A percentile compares a stretch with the other conserved stretches of the same genome.
phyloP scores from a whole-genome alignment of 2,888 invertebrate genomes.

The Stenodema calcarata region DNA sequence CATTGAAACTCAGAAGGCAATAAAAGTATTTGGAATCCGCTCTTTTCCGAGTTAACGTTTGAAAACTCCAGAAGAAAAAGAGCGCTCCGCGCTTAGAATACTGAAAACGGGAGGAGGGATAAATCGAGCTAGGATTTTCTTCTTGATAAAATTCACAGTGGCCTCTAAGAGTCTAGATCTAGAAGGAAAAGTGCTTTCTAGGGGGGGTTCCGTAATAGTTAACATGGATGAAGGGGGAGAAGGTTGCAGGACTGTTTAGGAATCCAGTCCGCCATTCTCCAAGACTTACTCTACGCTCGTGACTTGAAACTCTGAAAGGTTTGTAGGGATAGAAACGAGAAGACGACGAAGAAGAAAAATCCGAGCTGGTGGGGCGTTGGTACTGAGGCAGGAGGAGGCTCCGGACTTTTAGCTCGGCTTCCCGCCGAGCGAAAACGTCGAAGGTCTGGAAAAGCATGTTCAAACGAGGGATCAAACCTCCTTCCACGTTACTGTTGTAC shows the following conservation, averaged over 20 bases:
- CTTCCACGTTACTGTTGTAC: not conserved
- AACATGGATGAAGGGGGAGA: not conserved
- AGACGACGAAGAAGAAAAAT: not conserved
- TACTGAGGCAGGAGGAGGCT: not conserved
- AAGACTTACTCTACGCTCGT: not conserved
- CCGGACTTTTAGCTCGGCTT: not conserved
- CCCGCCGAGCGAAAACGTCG: not conserved
- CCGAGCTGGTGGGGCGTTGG: not conserved
- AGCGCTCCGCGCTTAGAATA: not conserved
- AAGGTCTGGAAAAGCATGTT: not conserved
- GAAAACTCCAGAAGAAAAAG: not conserved
- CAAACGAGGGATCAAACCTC: not conserved
- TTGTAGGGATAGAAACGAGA: no score
- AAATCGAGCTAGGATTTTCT: not conserved
- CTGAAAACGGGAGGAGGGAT: not conserved
- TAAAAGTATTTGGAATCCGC: not conserved
- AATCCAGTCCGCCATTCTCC: not conserved
- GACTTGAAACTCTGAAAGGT: not conserved
- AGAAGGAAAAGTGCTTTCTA: not conserved
- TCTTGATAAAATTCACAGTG: not conserved
- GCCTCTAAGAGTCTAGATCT: not conserved
- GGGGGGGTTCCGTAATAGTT: not conserved
- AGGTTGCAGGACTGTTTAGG: not conserved
- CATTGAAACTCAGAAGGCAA: not conserved
- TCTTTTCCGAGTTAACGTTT: not conserved